Evolutionary conservation across 2,888 invertebrate genomes (phyloP), one percentile per base, ranked within the genome.

Genomic region (Ennomos fuscantarius): DNA sequence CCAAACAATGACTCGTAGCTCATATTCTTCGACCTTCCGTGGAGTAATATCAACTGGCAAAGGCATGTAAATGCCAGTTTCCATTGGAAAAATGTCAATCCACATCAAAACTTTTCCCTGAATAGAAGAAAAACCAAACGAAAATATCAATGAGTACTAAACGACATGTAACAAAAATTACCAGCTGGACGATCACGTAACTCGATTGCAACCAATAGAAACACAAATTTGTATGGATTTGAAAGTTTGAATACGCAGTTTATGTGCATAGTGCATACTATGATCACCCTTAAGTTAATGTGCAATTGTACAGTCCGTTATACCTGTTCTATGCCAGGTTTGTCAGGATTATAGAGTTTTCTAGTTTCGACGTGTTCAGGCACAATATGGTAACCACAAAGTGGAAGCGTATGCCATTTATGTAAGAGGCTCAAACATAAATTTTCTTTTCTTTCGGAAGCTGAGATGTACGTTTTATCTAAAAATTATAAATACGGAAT

Each of bases 351-450:
- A 76, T 94, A 96, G 10, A 99, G 92, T 0, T 96, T 93, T 52
- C 99, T 93, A 0, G 96, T 96, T 84, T 99, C 99, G 8, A 99
- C 95, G 82, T 99, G 98, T 79, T 99, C 98, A 0, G 97, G 97
- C 0, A 99, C 97, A 36, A 99, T 84, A 49, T 92, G 87, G 69
- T 94, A 95, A 0, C 97, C 98, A 68, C 96, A 95, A 50, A 95
- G 86, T 0, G 97, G 96, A 58, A 98, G 89, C 57, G 95, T 94
- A 2, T 95, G 90, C 95, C 98, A 95, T 53, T 94, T 93, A 65
- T 95, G 95, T 50, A 99, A 91, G 0, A 95, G 95, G 50, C 93
- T 93, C 53, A 98, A 85, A 42, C 97, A 97, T 58, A 98, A 90
- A 15, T 95, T 93, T 82, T 99, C 96, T 63, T 95, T 94, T 2